A percentile compares a stretch with the other conserved stretches of the same genome.
phyloP scores from a whole-genome alignment of 2,797 vertebrate genomes.

The Eptatretus atami region DNA sequence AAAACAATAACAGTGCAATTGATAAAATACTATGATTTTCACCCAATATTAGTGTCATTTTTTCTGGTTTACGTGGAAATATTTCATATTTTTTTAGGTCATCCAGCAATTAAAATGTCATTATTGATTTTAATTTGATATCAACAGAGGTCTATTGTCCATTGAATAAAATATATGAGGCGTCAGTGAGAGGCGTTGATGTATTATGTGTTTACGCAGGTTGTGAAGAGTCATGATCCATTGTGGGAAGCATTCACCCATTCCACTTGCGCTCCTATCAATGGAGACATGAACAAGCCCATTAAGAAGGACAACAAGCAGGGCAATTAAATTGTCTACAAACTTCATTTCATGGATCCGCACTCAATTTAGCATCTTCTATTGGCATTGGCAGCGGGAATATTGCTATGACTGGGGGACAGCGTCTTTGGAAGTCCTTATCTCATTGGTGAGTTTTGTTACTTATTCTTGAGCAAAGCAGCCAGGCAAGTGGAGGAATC shows the following conservation, averaged over 20 bases:
- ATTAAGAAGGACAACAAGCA: slow-evolving; percentile 21
- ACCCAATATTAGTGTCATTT: too few relatives aligned
- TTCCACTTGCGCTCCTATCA: slow-evolving; percentile 66
- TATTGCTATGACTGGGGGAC: slow-evolving; percentile 74
- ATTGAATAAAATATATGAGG: neutral
- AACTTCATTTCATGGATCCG: too few relatives aligned
- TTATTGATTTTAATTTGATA: too few relatives aligned
- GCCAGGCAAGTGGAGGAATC: slow-evolving; percentile 8
- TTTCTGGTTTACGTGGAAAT: too few relatives aligned
- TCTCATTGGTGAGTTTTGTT: slow-evolving; percentile 78
- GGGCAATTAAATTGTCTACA: too few relatives aligned
- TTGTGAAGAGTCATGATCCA: slow-evolving; percentile 79
- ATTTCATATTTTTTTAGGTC: too few relatives aligned
- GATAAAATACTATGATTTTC: too few relatives aligned
- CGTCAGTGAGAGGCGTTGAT: neutral
- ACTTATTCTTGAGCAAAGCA: slow-evolving; percentile 44
- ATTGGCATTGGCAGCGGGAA: slow-evolving; percentile 22
- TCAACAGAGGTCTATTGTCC: too few relatives aligned
- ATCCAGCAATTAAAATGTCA: too few relatives aligned
- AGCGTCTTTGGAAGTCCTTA: slow-evolving; percentile 80
- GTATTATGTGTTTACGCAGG: slow-evolving; percentile 16
- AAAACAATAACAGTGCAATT: too few relatives aligned
- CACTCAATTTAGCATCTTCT: too few relatives aligned
- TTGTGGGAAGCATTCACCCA: slow-evolving; percentile 70
- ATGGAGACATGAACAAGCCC: slow-evolving; percentile 54